Conservation (phyloP, 2,113 vertebrate species). For the Lophochroa leadbeateri region DNA sequence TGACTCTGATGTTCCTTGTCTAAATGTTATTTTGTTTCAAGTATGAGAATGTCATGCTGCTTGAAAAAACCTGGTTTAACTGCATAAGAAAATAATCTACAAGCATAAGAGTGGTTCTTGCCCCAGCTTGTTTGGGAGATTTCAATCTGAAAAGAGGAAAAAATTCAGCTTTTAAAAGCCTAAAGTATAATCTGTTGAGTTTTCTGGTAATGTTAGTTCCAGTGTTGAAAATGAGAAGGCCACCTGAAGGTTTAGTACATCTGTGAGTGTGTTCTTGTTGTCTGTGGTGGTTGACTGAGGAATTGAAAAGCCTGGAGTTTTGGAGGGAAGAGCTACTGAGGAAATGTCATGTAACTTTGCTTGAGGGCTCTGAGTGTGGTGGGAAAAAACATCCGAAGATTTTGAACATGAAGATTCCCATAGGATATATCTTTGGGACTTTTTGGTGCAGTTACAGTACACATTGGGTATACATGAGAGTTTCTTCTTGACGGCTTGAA, state of each 20-base stretch:
- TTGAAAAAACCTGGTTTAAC: background rate
- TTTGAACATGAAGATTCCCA: background rate
- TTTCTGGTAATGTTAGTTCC: background rate
- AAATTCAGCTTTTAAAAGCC: background rate
- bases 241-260: background rate
- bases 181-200: background rate
- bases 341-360: background rate
- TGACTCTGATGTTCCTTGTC: constrained; percentile 3
- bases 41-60: background rate
- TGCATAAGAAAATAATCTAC: constrained; percentile 14
- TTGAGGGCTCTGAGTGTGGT: background rate
- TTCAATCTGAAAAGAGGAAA: background rate
- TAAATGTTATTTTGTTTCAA: constrained; percentile 28
- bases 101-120: background rate
- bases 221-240: background rate
- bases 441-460: background rate
- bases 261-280: background rate
- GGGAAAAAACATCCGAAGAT: background rate
- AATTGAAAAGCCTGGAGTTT: background rate
- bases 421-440: background rate
- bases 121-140: background rate
- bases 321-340: background rate
- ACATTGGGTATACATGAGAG: background rate
- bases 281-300: background rate
- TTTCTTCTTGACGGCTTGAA: background rate